Conservation (phyloP, 2,113 vertebrate species). For the Dasyurus viverrinus region DNA sequence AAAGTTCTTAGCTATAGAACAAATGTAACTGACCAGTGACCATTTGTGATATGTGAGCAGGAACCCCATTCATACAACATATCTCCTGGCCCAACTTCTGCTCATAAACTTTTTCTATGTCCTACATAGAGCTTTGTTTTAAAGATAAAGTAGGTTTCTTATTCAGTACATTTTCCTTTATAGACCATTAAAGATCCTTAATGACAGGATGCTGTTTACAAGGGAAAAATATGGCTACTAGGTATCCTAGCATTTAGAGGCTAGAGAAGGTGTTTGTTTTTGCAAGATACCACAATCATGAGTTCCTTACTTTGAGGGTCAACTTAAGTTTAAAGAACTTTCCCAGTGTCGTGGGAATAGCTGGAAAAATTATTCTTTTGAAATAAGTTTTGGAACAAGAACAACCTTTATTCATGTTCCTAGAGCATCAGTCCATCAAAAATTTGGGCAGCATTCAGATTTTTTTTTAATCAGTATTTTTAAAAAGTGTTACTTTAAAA, state of each 20-base stretch:
- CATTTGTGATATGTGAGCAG: background rate
- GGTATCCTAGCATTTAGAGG: background rate
- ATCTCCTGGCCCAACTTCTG: background rate
- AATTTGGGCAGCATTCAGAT: background rate
- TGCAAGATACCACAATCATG: background rate
- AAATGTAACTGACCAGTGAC: background rate
- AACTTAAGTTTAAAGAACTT: background rate
- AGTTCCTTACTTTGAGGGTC: background rate
- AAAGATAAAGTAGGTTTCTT: background rate
- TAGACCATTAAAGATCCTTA: background rate
- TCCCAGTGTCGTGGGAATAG: background rate
- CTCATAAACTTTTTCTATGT: background rate
- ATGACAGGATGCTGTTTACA: background rate
- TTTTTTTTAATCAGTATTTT: background rate
- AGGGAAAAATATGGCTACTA: background rate
- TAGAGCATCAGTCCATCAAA: background rate
- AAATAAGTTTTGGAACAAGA: too few relatives aligned
- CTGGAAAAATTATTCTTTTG: background rate
- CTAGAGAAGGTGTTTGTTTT: background rate
- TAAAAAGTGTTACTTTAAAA: background rate
- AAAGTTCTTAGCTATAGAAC: background rate
- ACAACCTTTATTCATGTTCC: too few relatives aligned
- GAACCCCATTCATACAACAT: background rate
- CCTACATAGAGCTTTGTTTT: background rate
- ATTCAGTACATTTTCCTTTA: background rate